Percentiles rank a stretch among this genome's conserved stretches.
Conservation (phyloP, 92 coral and sea anemone species). For the Bergia puertoricense region DNA sequence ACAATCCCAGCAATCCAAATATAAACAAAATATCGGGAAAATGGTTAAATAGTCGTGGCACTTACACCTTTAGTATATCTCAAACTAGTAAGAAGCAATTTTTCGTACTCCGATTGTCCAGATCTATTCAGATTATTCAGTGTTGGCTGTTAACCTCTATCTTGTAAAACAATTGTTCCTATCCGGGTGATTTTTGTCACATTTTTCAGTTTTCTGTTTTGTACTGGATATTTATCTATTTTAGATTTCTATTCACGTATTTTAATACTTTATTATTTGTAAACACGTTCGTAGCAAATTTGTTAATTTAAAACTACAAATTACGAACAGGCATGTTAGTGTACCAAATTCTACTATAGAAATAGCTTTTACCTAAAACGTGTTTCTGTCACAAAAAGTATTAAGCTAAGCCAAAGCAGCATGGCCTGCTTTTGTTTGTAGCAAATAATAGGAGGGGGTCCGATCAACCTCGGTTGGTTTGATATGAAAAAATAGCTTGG, state of each 20-base stretch:
- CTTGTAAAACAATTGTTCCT: slow-evolving; percentile 15
- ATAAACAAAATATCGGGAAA: background rate
- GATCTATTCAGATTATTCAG: slow-evolving; percentile 15
- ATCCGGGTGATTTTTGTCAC: background rate
- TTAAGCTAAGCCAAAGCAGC: too few species aligned
- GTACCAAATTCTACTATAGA: too few species aligned
- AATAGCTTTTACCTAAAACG: too few species aligned
- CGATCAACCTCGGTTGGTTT: too few species aligned
- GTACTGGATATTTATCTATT: background rate
- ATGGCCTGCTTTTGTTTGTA: too few species aligned
- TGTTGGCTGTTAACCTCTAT: slow-evolving; percentile 11
- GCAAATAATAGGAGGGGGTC: too few species aligned
- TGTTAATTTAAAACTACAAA: too few species aligned
- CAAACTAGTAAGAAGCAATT: slow-evolving; percentile 5
- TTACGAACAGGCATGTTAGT: too few species aligned
- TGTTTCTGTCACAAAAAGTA: too few species aligned
- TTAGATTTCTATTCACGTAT: too few species aligned
- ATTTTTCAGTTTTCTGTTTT: slow-evolving; percentile 4
- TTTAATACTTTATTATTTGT: too few species aligned
- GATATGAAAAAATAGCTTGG: background rate
- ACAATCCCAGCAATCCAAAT: slow-evolving; percentile 4
- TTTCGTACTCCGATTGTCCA: slow-evolving; percentile 13
- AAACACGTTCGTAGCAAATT: too few species aligned
- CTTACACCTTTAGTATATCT: slow-evolving; percentile 15
- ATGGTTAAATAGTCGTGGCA: slow-evolving; percentile 10